phyloP scores from a whole-genome alignment of 23 tunicate genomes.

The Ciona savignyi region DNA sequence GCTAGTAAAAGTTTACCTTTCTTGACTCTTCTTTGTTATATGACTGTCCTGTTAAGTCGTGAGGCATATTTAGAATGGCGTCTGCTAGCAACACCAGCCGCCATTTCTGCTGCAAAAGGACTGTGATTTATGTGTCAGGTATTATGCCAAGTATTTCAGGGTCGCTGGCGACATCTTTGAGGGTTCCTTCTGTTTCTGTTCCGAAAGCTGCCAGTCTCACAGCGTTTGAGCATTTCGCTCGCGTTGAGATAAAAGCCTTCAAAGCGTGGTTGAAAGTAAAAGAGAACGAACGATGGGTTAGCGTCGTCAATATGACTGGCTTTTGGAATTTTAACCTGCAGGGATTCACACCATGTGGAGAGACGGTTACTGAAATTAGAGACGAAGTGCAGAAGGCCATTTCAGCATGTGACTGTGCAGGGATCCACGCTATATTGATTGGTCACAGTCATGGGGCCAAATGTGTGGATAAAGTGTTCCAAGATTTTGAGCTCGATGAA shows the following conservation, averaged over 20 bases:
- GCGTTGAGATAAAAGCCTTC: neutral
- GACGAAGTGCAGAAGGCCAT: neutral
- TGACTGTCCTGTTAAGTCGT: too few relatives aligned
- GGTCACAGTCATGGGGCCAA: neutral
- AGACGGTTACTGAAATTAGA: neutral
- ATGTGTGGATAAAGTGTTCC: neutral
- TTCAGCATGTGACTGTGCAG: neutral
- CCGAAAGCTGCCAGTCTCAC: neutral
- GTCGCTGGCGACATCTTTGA: too few relatives aligned
- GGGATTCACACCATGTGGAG: neutral
- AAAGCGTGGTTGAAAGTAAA: neutral
- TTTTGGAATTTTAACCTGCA: neutral
- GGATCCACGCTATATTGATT: neutral
- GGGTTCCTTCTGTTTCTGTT: too few relatives aligned
- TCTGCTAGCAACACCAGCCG: too few relatives aligned
- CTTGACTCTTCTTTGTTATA: too few relatives aligned
- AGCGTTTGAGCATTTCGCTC: neutral
- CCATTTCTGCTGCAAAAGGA: neutral
- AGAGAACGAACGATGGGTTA: neutral
- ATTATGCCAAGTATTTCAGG: neutral
- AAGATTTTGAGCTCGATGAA: neutral
- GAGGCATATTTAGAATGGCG: too few relatives aligned
- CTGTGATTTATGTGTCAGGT: neutral
- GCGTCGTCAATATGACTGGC: neutral
- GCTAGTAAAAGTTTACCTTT: too few relatives aligned